Evolutionary conservation across 2,113 vertebrate species (phyloP), one percentile per base, ranked within the genome.

Genomic region (Tupaia chinensis): DNA sequence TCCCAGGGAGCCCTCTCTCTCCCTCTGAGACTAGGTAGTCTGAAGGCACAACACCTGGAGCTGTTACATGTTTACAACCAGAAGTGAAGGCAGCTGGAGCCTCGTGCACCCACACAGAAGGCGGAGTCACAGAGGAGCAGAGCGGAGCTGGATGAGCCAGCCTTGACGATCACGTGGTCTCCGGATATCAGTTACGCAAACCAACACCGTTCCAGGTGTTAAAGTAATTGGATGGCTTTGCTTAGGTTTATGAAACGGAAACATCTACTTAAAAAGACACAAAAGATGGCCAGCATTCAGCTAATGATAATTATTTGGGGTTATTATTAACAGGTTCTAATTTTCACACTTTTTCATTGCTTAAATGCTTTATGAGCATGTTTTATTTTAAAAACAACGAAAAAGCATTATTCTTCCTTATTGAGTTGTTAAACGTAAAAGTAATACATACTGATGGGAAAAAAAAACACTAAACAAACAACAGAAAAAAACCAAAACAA

Each of bases 401-500:
- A 73, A 90, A 27, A 23, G 63, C 54, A 63, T 88, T 78, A 54
- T 91, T 89, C 44, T 92, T 86, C 3, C 29, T 91, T 53, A 83
- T 89, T 95, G 94, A 89, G 79, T 80, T 65, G 13, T 68, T 76
- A 90, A 92, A 65, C 27, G 60, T 32, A 63, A 92, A 93, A 82
- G 12, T 61, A 22, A 87, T 78, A 89, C 19, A 32, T 73, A 82
- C 2, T 66, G 20, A 72, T 25, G 77, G 23, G 3, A 44, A 44
- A 44, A 44, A 44, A 44, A 44, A 44, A 44, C 3, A 44, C 44
- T 44, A 44, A 44, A 44, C 44, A 44, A 44, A 44, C 44, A 44
- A 44, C 44, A 44, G 44, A 5, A 44, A 44, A 44, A 44, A 44
- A 44, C 2, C 2, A 44, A 44, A 44, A 44, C 44, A 44, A 44